These are phyloP conservation scores for Rhea pennata DNA, from an alignment of 2,113 vertebrate species.

Conservation along the genomic window DNA sequence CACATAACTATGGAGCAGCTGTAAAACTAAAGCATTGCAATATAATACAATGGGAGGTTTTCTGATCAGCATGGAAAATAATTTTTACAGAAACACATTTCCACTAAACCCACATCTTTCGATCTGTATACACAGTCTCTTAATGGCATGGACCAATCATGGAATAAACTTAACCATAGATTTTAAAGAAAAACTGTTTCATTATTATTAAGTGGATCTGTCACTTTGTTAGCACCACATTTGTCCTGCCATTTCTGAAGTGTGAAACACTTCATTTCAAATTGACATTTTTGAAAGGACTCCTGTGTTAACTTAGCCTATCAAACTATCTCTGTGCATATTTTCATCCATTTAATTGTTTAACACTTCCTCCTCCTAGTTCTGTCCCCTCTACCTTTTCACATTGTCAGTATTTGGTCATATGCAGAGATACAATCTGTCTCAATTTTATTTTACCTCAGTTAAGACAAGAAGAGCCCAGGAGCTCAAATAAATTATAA, in stretches of 20 bases:
- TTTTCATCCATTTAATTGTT: background rate
- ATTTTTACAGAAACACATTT: slow-evolving; percentile 7
- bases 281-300: background rate
- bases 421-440: slow-evolving; percentile 10
- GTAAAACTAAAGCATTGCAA: background rate
- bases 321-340: background rate
- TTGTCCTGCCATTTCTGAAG: background rate
- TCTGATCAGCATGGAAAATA: background rate
- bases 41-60: background rate
- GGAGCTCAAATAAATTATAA: slow-evolving; percentile 66
- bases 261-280: slow-evolving; percentile 4
- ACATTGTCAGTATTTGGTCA: background rate
- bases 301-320: background rate
- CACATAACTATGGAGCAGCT: background rate
- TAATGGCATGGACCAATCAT: background rate
- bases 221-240: background rate
- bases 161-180: background rate
- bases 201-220: background rate
- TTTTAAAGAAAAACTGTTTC: background rate
- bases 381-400: background rate
- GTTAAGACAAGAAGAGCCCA: slow-evolving; percentile 44
- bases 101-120: background rate
- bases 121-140: background rate
- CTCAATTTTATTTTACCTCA: slow-evolving; percentile 38
- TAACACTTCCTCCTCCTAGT: background rate